A percentile compares a stretch with the other conserved stretches of the same genome.
Conservation (phyloP, 2,113 vertebrate species). For the Entelurus aequoreus region DNA sequence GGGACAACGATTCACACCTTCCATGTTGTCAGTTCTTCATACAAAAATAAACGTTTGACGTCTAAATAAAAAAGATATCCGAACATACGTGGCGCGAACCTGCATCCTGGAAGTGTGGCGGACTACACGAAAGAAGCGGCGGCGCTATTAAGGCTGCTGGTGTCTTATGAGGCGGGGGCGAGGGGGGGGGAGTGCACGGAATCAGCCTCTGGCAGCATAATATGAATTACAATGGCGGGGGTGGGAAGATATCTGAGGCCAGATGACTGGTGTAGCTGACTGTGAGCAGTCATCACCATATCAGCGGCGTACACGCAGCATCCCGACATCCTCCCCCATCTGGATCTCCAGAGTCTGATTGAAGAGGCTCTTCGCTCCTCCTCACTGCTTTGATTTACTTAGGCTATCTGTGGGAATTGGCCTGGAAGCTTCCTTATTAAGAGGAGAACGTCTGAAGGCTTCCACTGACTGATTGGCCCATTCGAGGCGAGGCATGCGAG, state of each 20-base stretch:
- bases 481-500: conserved; percentile 59
- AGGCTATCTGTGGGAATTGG: conserved; percentile 64
- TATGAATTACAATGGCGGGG: conserved; percentile 54
- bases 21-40: too few species aligned
- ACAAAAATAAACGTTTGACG: too few species aligned
- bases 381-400: conserved; percentile 65
- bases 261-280: conserved; percentile 51
- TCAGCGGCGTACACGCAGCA: conserved; percentile 36
- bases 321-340: conserved; percentile 7
- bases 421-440: conserved; percentile 70
- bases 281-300: conserved; percentile 59
- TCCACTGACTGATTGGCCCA: conserved; percentile 66
- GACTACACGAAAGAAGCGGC: too few species aligned
- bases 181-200: background rate
- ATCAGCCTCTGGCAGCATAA: conserved; percentile 38
- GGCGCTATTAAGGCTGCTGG: too few species aligned
- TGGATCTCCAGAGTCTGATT: conserved; percentile 65
- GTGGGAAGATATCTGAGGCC: conserved; percentile 36
- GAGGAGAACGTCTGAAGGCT: conserved; percentile 66
- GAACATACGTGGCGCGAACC: too few species aligned
- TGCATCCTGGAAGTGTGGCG: too few species aligned
- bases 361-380: conserved; percentile 64
- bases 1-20: too few species aligned
- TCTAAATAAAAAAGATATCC: too few species aligned
- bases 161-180: background rate